Evolutionary conservation across 64 coral and sea anemone species (phyloP), one percentile per base, ranked within the genome.

Genomic region (Cladopsammia gracilis): DNA sequence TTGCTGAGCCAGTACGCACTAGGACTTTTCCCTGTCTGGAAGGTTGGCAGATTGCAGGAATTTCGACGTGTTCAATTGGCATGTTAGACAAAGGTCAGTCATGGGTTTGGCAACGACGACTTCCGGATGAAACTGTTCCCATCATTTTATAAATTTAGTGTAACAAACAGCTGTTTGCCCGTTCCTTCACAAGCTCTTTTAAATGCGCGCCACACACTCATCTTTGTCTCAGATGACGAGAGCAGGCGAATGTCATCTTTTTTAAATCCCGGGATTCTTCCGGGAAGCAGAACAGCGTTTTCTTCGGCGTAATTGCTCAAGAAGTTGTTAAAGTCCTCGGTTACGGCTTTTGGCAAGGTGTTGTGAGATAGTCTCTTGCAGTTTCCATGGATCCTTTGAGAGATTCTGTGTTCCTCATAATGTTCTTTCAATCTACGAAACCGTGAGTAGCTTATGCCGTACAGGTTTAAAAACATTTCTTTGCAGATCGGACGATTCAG

Each of bases 251-350:
- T 79, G 44, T 88, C 83, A 20, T 93, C 91, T 64, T 70, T 79
- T 67, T 93, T 93, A 57, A 87, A 78, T 16, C 91, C 72, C 25
- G 83, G 92, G 48, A 93, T 93, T 25, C 75, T 67, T 9, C 92
- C 84, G 44, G 83, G 84, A 25, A 93, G 84, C 20, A 54, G 67
- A 0, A 93, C 79, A 15, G 92, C 74, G n/a, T 88, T 93, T 58
- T 88, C 92, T 64, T 93, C 72, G 12, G 50, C 85, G 3, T 76
- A 93, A 71, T 93, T 88, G 34, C 22, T 79, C 10, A 93, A 44
- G 34, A 93, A 93, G 58, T 26, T 16, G 52, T 93, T 93, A 26
- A 79, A 19, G 23, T 79, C 91, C 45, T 78, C 91, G 10, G 47
- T 25, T 15, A 57, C 56, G 47, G 84, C 15, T 8, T 83, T 54